phyloP scores from a whole-genome alignment of 2,888 invertebrate genomes.

The Xanthorhoe spadicearia region DNA sequence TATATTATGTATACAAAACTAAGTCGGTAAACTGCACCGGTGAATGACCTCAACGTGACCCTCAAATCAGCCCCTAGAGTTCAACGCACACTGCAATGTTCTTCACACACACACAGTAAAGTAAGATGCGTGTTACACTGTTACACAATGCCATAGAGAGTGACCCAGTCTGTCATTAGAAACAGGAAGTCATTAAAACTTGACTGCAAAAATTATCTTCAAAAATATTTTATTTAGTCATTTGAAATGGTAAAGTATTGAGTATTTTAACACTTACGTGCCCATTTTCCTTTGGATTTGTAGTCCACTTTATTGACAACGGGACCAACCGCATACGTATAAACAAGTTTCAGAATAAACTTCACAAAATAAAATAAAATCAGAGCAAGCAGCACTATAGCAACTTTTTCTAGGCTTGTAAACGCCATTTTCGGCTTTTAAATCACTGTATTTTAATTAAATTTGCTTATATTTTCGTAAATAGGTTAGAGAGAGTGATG shows the following conservation, averaged over 20 bases:
- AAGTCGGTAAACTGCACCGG: conserved; percentile 12
- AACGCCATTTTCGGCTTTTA: conserved; percentile 56
- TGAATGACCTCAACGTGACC: conserved; percentile 19
- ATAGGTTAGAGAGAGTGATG: conserved; percentile 67
- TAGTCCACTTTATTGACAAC: conserved; percentile 86
- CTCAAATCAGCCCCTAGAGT: conserved; percentile 15
- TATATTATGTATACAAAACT: not conserved
- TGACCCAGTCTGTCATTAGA: conserved; percentile 3
- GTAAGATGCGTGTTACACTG: not conserved
- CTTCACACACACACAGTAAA: conserved; percentile 10
- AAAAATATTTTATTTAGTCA: too few relatives aligned
- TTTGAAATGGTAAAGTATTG: not conserved
- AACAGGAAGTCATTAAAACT: not conserved
- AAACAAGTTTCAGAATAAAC: conserved; percentile 57
- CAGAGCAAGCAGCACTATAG: conserved; percentile 69
- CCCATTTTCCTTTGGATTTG: conserved; percentile 90
- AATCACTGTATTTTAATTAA: conserved; percentile 29
- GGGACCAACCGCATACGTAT: conserved; percentile 81
- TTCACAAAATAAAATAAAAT: conserved; percentile 62
- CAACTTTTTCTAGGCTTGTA: conserved; percentile 75
- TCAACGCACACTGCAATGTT: conserved; percentile 6
- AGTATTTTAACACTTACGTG: conserved; percentile 85
- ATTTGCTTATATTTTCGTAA: conserved; percentile 34
- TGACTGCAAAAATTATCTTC: not conserved
- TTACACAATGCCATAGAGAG: conserved; percentile 12